Conservation (phyloP, 2,888 invertebrate species). For the Eretmocerus hayati region DNA sequence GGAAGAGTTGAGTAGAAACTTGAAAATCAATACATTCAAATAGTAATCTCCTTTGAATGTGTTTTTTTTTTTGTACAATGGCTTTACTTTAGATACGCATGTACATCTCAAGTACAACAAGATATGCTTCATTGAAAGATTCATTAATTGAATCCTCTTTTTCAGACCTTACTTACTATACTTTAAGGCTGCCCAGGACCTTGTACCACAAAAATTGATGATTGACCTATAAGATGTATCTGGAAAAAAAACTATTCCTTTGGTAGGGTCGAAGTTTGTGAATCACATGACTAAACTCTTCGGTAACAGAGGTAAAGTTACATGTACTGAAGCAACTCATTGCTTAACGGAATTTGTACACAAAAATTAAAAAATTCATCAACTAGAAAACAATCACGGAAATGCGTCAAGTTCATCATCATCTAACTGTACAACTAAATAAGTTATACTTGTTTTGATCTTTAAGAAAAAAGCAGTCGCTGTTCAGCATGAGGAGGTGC, state of each 20-base stretch:
- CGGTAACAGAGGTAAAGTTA: slow-evolving; percentile 7
- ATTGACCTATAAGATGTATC: slow-evolving; percentile 14
- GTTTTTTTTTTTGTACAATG: slow-evolving; percentile 28
- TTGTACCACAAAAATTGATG: slow-evolving; percentile 22
- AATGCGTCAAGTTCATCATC: no score
- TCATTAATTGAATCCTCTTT: slow-evolving; percentile 5
- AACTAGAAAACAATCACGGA: no score
- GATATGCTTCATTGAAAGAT: slow-evolving; percentile 15
- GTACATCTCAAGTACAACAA: slow-evolving; percentile 8
- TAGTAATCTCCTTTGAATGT: slow-evolving; percentile 10
- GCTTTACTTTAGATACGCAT: slow-evolving; percentile 20
- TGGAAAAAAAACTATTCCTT: no score
- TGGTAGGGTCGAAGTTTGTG: no score
- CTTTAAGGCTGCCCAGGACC: slow-evolving; percentile 20
- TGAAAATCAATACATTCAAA: neutral
- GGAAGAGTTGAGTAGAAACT: neutral
- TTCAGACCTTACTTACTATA: slow-evolving; percentile 19
- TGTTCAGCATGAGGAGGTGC: no score
- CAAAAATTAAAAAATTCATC: no score
- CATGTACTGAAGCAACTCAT: no score
- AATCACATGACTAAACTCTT: slow-evolving; percentile 5
- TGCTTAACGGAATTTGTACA: no score
- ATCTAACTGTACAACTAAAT: no score
- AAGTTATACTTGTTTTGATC: no score
- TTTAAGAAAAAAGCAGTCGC: no score